Percentiles rank a stretch among this genome's conserved stretches.
Evolutionary conservation across 2,113 vertebrate species (phyloP).

Genomic region (Podilymbus podiceps): DNA sequence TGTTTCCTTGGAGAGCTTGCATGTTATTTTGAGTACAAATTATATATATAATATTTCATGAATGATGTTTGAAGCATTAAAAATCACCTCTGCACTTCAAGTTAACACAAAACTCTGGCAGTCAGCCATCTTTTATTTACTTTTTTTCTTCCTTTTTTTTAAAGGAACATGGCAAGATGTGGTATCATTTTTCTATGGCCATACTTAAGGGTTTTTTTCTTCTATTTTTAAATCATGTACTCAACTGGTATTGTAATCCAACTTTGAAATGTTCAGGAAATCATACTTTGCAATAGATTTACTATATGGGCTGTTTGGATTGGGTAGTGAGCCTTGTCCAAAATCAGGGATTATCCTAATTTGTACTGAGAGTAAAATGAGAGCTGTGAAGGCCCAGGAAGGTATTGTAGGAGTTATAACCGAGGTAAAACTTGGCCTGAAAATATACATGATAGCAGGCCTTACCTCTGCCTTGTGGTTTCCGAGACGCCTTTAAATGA

Average conservation of each 20-base stretch:
- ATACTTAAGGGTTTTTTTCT: background rate
- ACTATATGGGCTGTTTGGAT: background rate
- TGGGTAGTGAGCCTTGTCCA: background rate
- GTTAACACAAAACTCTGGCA: constrained; percentile 74
- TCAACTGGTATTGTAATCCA: background rate
- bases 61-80: constrained; percentile 75
- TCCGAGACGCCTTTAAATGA: background rate
- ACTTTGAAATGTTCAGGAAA: constrained; percentile 40
- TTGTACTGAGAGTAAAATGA: constrained; percentile 35
- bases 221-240: constrained; percentile 32
- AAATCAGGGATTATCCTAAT: constrained; percentile 47
- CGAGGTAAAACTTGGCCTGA: background rate
- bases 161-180: constrained; percentile 31
- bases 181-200: constrained; percentile 42
- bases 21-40: constrained; percentile 79
- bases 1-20: constrained; percentile 77
- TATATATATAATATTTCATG: constrained; percentile 80
- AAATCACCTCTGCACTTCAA: constrained; percentile 77
- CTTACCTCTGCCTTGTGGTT: background rate
- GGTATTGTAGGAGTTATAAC: background rate
- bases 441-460: background rate
- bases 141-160: background rate
- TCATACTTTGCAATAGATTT: background rate
- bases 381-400: background rate
- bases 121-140: constrained; percentile 63